Evolutionary conservation across 2,797 vertebrate species (phyloP).

Genomic region (Bufotes viridis): DNA sequence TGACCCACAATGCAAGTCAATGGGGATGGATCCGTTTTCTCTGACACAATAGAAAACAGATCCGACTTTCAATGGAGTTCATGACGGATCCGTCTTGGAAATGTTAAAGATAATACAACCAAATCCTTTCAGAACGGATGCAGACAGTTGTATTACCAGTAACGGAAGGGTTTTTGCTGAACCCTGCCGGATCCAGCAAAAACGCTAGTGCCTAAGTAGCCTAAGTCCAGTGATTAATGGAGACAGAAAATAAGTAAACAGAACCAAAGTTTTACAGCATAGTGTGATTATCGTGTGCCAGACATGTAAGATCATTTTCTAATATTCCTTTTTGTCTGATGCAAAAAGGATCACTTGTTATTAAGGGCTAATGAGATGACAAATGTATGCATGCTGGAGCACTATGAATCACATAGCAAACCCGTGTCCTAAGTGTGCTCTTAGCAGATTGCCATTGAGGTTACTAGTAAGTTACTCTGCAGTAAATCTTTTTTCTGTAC

Average conservation of each 20-base stretch:
- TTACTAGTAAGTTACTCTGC: conserved; percentile 7
- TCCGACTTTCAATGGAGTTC: no score
- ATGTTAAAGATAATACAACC: no score
- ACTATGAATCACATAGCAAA: not conserved
- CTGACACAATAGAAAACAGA: no score
- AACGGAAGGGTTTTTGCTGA: no score
- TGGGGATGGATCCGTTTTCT: no score
- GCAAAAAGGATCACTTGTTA: not conserved
- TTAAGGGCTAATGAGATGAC: not conserved
- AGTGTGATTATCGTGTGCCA: not conserved
- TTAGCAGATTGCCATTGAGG: not conserved
- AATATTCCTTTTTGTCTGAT: not conserved
- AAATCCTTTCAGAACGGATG: no score
- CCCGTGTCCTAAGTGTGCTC: not conserved
- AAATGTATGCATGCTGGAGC: not conserved
- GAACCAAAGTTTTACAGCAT: not conserved
- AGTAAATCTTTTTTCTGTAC: not conserved
- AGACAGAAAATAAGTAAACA: not conserved
- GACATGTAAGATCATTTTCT: not conserved
- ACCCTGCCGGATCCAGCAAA: no score
- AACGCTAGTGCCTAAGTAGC: no score
- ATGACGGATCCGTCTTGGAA: no score
- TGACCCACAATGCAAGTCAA: no score
- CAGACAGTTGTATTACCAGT: no score
- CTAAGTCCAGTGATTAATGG: not conserved